Percentiles rank a stretch among this genome's conserved stretches.
These are phyloP conservation scores for Ageneiosus marmoratus DNA, from an alignment of 2,113 vertebrate species.

Conservation along the genomic window DNA sequence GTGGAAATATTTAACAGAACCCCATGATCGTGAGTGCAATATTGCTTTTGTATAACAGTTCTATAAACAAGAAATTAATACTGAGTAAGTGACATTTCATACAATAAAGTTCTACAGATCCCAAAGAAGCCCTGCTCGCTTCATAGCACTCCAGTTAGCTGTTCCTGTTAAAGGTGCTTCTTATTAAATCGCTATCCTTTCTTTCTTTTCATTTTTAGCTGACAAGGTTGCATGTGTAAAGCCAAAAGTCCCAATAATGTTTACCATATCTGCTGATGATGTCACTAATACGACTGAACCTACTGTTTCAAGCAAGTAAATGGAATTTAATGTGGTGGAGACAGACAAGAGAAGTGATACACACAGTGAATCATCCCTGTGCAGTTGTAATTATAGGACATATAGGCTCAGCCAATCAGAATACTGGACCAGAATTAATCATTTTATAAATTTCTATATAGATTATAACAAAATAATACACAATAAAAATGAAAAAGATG, in stretches of 20 bases:
- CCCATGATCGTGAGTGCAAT: not conserved
- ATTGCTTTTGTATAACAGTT: not conserved
- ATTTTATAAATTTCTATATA: not conserved
- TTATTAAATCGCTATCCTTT: not conserved
- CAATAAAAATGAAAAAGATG: not conserved
- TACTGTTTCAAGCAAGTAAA: not conserved
- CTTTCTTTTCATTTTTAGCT: not conserved
- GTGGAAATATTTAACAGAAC: not conserved
- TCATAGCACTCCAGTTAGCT: not conserved
- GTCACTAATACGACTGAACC: not conserved
- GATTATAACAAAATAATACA: not conserved
- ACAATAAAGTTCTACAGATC: not conserved
- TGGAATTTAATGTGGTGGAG: not conserved
- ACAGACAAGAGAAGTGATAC: too few species aligned
- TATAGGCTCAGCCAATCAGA: not conserved
- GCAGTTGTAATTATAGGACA: not conserved
- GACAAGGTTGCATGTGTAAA: not conserved
- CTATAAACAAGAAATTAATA: slow-evolving; percentile 3
- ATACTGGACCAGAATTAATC: not conserved
- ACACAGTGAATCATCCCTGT: too few species aligned
- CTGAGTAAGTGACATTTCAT: not conserved
- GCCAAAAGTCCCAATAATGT: not conserved
- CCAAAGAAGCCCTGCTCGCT: not conserved
- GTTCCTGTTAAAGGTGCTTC: not conserved
- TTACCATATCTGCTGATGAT: not conserved